Evolutionary conservation across 2,888 invertebrate genomes (phyloP).

Genomic region (Perizoma affinitatum): DNA sequence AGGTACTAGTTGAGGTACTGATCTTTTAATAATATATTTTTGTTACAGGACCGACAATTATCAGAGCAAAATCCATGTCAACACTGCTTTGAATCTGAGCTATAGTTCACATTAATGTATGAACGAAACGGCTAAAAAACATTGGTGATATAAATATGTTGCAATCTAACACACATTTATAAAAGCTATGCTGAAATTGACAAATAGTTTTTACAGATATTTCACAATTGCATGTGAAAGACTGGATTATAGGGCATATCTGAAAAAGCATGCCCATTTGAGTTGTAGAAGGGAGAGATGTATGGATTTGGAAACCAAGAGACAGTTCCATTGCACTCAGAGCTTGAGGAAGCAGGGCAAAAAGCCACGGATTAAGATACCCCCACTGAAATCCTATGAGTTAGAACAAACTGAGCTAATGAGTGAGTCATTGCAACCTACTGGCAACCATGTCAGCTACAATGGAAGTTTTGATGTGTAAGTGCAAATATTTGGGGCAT

Average conservation of each 20-base stretch:
- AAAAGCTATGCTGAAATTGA: slow-evolving; percentile 79
- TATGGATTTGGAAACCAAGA: slow-evolving; percentile 25
- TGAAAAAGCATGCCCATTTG: slow-evolving; percentile 58
- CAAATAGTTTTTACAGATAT: slow-evolving; percentile 77
- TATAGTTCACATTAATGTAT: slow-evolving; percentile 51
- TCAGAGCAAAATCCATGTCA: slow-evolving; percentile 74
- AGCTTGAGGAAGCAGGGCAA: slow-evolving; percentile 50
- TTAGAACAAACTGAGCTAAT: slow-evolving; percentile 55
- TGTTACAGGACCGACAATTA: slow-evolving; percentile 64
- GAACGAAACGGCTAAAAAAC: slow-evolving; percentile 43
- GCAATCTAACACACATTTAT: slow-evolving; percentile 53
- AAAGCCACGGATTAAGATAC: slow-evolving; percentile 54
- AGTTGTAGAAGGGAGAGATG: slow-evolving; percentile 60
- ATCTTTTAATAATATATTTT: slow-evolving; percentile 40
- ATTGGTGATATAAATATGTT: slow-evolving; percentile 54
- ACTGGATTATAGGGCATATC: slow-evolving; percentile 50
- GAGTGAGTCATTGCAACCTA: slow-evolving; percentile 64
- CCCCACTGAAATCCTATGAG: slow-evolving; percentile 51
- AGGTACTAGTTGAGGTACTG: not conserved
- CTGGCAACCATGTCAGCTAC: slow-evolving; percentile 56
- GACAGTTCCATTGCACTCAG: slow-evolving; percentile 44
- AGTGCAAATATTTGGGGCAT: slow-evolving; percentile 38
- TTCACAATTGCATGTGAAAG: slow-evolving; percentile 65
- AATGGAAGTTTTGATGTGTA: slow-evolving; percentile 69
- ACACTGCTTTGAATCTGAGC: slow-evolving; percentile 41